A percentile compares a stretch with the other conserved stretches of the same genome.
phyloP scores from a whole-genome alignment of 2,888 invertebrate species.

The Leptinotarsa juncta region DNA sequence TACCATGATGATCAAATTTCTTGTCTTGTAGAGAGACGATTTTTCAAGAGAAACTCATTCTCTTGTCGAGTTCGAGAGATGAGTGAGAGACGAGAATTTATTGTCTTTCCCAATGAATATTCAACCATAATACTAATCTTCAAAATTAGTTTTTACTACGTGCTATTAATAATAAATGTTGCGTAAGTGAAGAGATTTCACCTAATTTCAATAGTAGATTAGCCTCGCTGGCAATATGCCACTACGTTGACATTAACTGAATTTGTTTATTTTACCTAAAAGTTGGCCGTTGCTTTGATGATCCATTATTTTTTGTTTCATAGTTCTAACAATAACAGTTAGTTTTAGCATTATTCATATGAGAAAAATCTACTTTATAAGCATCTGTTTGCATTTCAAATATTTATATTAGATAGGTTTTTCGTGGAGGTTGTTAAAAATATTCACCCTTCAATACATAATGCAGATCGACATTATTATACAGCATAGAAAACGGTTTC shows the following conservation, averaged over 20 bases:
- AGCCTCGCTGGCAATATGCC: constrained; percentile 5
- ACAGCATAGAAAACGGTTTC: too few relatives aligned
- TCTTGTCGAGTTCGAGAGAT: too few relatives aligned
- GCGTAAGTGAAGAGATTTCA: constrained; percentile 10
- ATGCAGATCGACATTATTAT: too few relatives aligned
- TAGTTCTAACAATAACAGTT: not conserved
- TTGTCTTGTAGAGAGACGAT: too few relatives aligned
- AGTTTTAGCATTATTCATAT: not conserved
- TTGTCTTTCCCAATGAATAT: too few relatives aligned
- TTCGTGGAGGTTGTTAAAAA: too few relatives aligned
- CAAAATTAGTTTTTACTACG: not conserved
- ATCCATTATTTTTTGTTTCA: constrained; percentile 4
- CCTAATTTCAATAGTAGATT: constrained; percentile 3
- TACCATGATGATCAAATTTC: too few relatives aligned
- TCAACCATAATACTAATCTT: not conserved
- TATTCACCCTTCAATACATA: too few relatives aligned
- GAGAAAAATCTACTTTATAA: not conserved
- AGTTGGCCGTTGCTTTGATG: constrained; percentile 7
- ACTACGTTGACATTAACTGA: not conserved
- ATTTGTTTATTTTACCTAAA: constrained; percentile 7
- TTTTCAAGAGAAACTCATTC: too few relatives aligned
- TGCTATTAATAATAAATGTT: not conserved
- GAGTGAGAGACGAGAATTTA: too few relatives aligned
- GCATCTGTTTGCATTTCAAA: too few relatives aligned
- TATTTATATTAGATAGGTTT: too few relatives aligned